phyloP scores from a whole-genome alignment of 2,113 vertebrate species.

The Tinamus guttatus region DNA sequence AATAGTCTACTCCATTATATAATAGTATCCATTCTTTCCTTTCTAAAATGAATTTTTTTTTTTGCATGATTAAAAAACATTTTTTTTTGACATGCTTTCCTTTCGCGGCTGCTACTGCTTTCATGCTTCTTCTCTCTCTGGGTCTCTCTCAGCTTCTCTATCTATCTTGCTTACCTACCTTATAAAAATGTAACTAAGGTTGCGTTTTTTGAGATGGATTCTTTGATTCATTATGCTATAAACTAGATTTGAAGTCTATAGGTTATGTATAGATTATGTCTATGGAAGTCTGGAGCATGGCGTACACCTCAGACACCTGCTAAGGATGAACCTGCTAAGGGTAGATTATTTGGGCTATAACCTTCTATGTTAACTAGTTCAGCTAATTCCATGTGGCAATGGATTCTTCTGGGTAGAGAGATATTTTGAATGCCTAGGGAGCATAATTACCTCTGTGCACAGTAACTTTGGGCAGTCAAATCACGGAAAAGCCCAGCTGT shows the following conservation, averaged over 20 bases:
- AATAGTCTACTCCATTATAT: neutral
- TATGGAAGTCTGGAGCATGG: neutral
- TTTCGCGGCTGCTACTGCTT: neutral
- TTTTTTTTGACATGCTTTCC: neutral
- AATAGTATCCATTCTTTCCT: neutral
- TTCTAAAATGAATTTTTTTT: neutral
- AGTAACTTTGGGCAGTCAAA: neutral
- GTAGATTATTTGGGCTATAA: neutral
- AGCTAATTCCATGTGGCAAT: fast-evolving
- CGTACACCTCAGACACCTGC: neutral
- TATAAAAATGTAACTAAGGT: neutral
- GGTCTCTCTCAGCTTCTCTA: neutral
- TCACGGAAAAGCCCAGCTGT: neutral
- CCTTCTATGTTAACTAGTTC: neutral
- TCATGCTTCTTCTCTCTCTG: neutral
- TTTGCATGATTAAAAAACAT: neutral
- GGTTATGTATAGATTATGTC: too few species aligned
- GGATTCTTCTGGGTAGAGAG: fast-evolving
- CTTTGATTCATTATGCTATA: neutral
- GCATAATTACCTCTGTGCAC: neutral
- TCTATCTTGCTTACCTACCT: neutral
- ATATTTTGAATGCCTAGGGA: neutral
- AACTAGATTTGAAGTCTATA: neutral
- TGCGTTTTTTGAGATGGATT: neutral
- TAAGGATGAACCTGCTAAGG: neutral